Percentiles rank a stretch among this genome's conserved stretches.
phyloP scores from a whole-genome alignment of 1,140 invertebrate genomes.

The Chelonus insularis region DNA sequence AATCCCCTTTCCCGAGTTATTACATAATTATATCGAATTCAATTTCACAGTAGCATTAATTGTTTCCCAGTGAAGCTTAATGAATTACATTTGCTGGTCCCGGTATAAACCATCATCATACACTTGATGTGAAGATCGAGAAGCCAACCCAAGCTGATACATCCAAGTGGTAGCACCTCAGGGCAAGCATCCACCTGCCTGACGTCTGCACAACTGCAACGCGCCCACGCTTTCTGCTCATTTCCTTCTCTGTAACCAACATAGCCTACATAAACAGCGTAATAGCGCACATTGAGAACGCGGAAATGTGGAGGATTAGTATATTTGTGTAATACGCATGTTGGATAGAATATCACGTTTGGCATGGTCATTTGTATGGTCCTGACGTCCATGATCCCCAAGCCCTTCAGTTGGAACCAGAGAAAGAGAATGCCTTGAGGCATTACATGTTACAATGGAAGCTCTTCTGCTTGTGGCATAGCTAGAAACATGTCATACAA shows the following conservation, averaged over 20 bases:
- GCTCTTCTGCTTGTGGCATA: conserved; percentile 42
- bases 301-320: conserved; percentile 15
- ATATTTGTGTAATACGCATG: conserved; percentile 10
- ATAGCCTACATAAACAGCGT: background rate
- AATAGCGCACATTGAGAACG: conserved; percentile 16
- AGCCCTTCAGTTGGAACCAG: background rate
- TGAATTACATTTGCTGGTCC: background rate
- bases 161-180: conserved; percentile 40
- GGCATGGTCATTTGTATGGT: conserved; percentile 16
- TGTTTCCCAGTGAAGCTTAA: conserved; percentile 14
- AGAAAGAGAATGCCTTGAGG: conserved; percentile 20
- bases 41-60: conserved; percentile 13
- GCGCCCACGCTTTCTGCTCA: conserved; percentile 15
- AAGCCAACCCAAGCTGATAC: conserved; percentile 1
- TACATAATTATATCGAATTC: conserved; percentile 17
- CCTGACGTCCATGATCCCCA: background rate
- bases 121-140: background rate
- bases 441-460: conserved; percentile 44
- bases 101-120: background rate
- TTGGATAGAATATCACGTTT: background rate
- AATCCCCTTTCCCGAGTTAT: background rate
- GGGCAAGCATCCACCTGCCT: conserved; percentile 46
- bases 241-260: conserved; percentile 33
- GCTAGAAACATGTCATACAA: conserved; percentile 38
- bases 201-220: conserved; percentile 24